Base-by-base conservation (phyloP, 2,113 vertebrate genomes). In the Silurus glanis region DNA sequence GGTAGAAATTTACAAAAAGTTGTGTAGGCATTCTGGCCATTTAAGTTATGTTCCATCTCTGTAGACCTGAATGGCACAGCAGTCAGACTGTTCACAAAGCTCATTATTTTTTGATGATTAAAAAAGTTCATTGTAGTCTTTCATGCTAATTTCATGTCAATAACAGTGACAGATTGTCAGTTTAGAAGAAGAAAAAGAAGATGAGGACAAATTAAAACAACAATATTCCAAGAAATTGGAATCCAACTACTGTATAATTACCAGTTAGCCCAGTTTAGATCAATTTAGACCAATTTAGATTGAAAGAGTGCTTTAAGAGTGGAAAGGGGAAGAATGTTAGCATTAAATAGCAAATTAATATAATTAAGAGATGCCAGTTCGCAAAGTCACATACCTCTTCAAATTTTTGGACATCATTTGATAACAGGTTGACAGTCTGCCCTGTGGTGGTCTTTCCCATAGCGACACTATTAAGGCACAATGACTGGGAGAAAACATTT, bases 341-440 rank as follows among this genome's bases (percentile, higher is more conserved):
- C 53, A 66, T 9, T 8, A 85, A 55, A n/a, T 25, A 55, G 37
- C 1, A 21, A 78, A 53, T 81, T 23, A 55, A 67, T 21, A 80
- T 53, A 21, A 76, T 67, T 7, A 61, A 69, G 74, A 88, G 37
- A 79, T 75, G 61, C 7, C 14, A 47, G 10, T 74, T 85, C 9
- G n/a, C 16, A 9, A 9, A 47, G 5, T 21, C 13, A 82, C 74
- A 28, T 88, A 98, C 98, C 88, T 99, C 96, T 91, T 99, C 98
- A 89, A 99, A 99, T 92, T 95, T 98, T 93, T 97, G 97, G 90
- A 99, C 98, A 7, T 99, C 98, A 0, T 98, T 99, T 82, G 98
- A 98, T 8, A 99, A 94, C 37, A 99, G 96, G 88, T 99, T 99
- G 85, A 99, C 97, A 51, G 99, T 98, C 88, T 99, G 98, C 67